Conservation (phyloP, 2,888 invertebrate genomes). For the Margaritifera margaritifera region DNA sequence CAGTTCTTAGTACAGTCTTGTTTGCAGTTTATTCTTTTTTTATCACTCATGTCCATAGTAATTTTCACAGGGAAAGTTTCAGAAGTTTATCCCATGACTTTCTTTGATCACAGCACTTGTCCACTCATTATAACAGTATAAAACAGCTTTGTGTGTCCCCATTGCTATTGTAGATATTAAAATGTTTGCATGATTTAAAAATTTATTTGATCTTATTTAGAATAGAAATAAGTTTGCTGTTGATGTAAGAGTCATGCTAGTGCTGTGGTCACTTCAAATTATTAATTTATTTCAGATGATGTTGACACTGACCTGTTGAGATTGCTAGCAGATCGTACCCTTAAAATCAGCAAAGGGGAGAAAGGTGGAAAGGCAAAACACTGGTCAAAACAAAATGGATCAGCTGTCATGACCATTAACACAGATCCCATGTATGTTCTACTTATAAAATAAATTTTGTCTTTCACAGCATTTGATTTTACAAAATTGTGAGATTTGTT, state of each 20-base stretch:
- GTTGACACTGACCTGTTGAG: constrained; percentile 70
- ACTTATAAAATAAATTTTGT: neutral
- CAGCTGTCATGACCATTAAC: constrained; percentile 28
- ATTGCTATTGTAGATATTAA: too few relatives aligned
- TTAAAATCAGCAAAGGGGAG: constrained; percentile 58
- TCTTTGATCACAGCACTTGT: too few relatives aligned
- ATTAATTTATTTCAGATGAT: constrained; percentile 60
- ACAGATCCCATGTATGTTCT: constrained; percentile 38
- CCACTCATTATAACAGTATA: too few relatives aligned
- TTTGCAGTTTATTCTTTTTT: too few relatives aligned
- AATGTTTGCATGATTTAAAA: too few relatives aligned
- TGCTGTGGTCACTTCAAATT: neutral
- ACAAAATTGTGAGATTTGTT: neutral
- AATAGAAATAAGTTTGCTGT: neutral
- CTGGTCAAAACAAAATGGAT: constrained; percentile 55
- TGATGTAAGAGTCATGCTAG: neutral
- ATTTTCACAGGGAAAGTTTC: too few relatives aligned
- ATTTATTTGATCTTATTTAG: too few relatives aligned
- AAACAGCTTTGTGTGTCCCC: too few relatives aligned
- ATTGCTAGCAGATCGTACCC: constrained; percentile 65
- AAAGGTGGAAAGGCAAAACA: constrained; percentile 49
- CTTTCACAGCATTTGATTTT: neutral
- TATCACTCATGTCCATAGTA: too few relatives aligned
- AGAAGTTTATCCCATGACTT: too few relatives aligned
- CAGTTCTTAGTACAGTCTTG: too few relatives aligned